Base-by-base conservation (phyloP, 2,113 vertebrate genomes). In the Cavia porcellus region DNA sequence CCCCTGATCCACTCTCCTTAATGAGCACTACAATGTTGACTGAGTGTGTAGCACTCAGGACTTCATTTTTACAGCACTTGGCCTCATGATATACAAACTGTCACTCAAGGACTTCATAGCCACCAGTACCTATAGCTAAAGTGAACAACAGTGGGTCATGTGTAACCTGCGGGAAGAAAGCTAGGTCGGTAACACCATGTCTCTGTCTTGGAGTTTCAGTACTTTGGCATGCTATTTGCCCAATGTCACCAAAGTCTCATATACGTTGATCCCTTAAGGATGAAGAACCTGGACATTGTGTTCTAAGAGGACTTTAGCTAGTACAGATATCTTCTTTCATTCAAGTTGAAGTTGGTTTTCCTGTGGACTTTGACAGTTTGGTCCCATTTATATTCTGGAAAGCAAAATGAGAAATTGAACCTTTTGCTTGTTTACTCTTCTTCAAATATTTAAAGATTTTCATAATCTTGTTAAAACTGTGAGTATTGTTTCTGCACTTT, bases 121-220 rank as follows among this genome's bases (percentile, higher is more conserved):
- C 12, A 6, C 66, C 28, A 38, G 45, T 28, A 0, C 47, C 47
- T 84, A 15, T 38, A 15, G 0, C 25, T 25, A 25, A 25, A 59
- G 15, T 25, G 35, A 52, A 13, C 13, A 6, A 64, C 30, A 9
- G 8, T 35, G 55, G 61, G 28, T 47, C 50, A 55, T 38, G 14
- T 32, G 20, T 94, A 28, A 25, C 12, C 7, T 68, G n/a, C 14
- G 17, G 15, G 25, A 2, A 52, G 32, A 47, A 24, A 50, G 47
- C 14, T 4, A 3, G 38, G 2, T n/a, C 0, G 0, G 5, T 28
- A 38, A 64, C 14, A 13, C 0, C 1, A 1, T n/a, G 35, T 6
- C 8, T 74, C 42, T 81, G 19, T 42, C 30, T 22, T 70, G 52
- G 28, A 11, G 11, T 11, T 47, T 59, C 61, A 20, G 7, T 0